Percentiles rank a stretch among this genome's conserved stretches.
These are phyloP conservation scores for Aplysina aerophoba DNA, from an alignment of 37 sponge, comb jelly and placozoan species.

Conservation along the genomic window DNA sequence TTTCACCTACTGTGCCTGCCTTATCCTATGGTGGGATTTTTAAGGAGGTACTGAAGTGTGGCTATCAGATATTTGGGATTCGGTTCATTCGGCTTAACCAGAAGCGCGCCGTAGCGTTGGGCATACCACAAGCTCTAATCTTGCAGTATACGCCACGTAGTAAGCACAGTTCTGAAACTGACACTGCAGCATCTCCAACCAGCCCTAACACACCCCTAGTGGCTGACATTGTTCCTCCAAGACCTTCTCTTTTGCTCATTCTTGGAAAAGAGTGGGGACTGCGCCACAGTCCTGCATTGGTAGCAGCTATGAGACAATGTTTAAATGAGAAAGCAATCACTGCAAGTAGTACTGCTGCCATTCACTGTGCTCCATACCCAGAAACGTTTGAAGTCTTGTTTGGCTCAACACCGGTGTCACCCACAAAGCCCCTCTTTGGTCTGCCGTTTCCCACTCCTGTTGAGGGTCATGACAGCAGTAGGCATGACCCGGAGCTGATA, in stretches of 20 bases:
- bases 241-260: slow-evolving; percentile 57
- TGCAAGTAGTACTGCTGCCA: not conserved
- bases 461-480: not conserved
- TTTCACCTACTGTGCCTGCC: slow-evolving; percentile 56
- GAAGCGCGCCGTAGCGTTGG: slow-evolving; percentile 52
- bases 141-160: slow-evolving; percentile 55
- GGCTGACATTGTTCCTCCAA: slow-evolving; percentile 39
- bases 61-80: slow-evolving; percentile 61
- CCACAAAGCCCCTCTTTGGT: slow-evolving; percentile 3
- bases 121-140: slow-evolving; percentile 37
- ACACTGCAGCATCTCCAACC: not conserved
- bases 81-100: slow-evolving; percentile 64
- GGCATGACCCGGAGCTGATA: not conserved
- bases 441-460: too few relatives aligned
- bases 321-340: not conserved
- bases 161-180: not conserved
- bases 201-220: not conserved
- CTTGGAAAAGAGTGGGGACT: slow-evolving; percentile 39
- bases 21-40: slow-evolving; percentile 54
- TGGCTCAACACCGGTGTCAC: not conserved
- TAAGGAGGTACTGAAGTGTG: slow-evolving; percentile 34
- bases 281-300: not conserved
- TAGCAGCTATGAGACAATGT: not conserved
- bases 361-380: not conserved
- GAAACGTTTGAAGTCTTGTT: not conserved